phyloP scores from a whole-genome alignment of 2,113 vertebrate genomes.

The Ornithorhynchus anatinus region DNA sequence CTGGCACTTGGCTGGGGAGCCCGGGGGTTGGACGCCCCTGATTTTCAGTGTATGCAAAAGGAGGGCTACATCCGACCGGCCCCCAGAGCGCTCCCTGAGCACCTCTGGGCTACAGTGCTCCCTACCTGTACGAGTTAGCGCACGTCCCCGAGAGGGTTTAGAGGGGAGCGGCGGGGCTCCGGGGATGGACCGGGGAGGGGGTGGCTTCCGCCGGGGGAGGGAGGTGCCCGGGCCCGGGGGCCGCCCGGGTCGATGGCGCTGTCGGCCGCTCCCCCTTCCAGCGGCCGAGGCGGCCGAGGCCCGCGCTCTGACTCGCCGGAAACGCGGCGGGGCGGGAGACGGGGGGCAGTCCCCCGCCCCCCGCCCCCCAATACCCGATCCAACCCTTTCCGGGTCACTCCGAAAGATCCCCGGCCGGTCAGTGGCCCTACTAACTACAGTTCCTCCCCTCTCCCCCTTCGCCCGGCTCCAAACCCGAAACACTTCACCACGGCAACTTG shows the following conservation, averaged over 20 bases:
- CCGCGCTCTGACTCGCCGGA: too few species aligned
- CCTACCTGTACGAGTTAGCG: constrained; percentile 52
- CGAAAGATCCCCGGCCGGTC: too few species aligned
- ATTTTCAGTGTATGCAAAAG: too few species aligned
- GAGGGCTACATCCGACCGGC: too few species aligned
- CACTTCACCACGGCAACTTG: background rate
- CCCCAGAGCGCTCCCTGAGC: constrained; percentile 61
- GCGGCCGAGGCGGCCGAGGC: too few species aligned
- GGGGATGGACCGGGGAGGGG: background rate
- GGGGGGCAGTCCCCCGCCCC: too few species aligned
- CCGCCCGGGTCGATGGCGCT: background rate
- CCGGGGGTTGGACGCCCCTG: too few species aligned
- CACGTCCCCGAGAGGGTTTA: constrained; percentile 38
- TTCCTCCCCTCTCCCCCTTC: background rate
- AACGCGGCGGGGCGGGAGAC: too few species aligned
- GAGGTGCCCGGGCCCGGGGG: background rate
- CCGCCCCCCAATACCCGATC: too few species aligned
- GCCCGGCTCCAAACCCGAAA: background rate
- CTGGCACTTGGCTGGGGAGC: too few species aligned
- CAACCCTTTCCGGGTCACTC: too few species aligned
- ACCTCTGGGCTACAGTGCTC: constrained; percentile 51
- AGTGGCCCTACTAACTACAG: too few species aligned
- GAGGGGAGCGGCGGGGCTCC: background rate
- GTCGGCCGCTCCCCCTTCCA: background rate
- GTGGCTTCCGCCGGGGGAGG: background rate